phyloP scores from a whole-genome alignment of 2,888 invertebrate species.

The Aricia artaxerxes region DNA sequence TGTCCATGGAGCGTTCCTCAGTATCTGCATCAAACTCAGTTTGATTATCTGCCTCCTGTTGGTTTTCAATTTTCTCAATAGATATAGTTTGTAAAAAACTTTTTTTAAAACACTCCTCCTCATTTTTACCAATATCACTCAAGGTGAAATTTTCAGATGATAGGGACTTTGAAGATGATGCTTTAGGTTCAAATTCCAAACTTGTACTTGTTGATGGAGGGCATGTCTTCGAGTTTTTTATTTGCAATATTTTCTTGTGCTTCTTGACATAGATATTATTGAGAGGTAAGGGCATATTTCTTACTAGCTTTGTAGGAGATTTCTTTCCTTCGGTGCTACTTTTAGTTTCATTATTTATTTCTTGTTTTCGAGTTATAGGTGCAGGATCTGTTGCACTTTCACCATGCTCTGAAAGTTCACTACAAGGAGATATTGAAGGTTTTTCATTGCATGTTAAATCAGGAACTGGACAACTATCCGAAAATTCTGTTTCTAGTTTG shows the following conservation, averaged over 20 bases:
- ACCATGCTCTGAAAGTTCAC: conserved; percentile 71
- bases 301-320: conserved; percentile 49
- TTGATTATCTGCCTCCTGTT: conserved; percentile 48
- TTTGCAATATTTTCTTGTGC: conserved; percentile 70
- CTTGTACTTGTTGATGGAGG: conserved; percentile 39
- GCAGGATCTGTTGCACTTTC: conserved; percentile 66
- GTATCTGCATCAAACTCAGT: conserved; percentile 64
- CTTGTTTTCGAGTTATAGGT: conserved; percentile 55
- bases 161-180: conserved; percentile 58
- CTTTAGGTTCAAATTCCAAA: conserved; percentile 48
- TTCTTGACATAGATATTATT: conserved; percentile 73
- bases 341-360: conserved; percentile 45
- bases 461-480: conserved; percentile 72
- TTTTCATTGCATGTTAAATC: conserved; percentile 78
- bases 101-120: conserved; percentile 46
- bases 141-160: conserved; percentile 59
- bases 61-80: conserved; percentile 55
- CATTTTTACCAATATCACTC: conserved; percentile 52
- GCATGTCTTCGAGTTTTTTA: conserved; percentile 62
- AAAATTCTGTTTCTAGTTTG: conserved; percentile 67
- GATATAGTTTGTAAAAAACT: conserved; percentile 57
- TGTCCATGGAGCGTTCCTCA: conserved; percentile 68
- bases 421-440: conserved; percentile 75
- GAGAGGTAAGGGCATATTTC: conserved; percentile 51
- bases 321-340: conserved; percentile 47